phyloP scores from a whole-genome alignment of 2,113 vertebrate genomes.

The Lates calcarifer region DNA sequence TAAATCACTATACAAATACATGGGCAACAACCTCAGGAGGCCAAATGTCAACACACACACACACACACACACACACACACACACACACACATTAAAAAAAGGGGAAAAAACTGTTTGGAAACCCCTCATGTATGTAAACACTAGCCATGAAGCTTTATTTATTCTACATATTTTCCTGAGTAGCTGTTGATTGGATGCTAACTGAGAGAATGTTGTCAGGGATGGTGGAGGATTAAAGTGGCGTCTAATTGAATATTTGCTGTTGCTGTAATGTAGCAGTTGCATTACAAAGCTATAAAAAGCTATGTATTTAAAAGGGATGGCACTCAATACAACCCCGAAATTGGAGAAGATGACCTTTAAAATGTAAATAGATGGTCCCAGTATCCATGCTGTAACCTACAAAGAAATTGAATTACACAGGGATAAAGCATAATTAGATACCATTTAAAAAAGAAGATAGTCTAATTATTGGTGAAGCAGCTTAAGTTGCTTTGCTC shows the following conservation, averaged over 20 bases:
- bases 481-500: slow-evolving; percentile 85
- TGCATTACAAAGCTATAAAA: slow-evolving; percentile 40
- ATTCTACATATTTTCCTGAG: slow-evolving; percentile 44
- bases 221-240: slow-evolving; percentile 47
- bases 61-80: slow-evolving; percentile 36
- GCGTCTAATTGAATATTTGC: slow-evolving; percentile 57
- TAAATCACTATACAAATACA: slow-evolving; percentile 81
- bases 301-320: slow-evolving; percentile 45
- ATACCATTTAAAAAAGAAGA: slow-evolving; percentile 81
- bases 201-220: slow-evolving; percentile 43
- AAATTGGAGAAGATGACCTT: slow-evolving; percentile 68
- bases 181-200: slow-evolving; percentile 48
- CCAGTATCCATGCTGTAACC: slow-evolving; percentile 56
- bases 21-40: slow-evolving; percentile 70
- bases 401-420: slow-evolving; percentile 83
- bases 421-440: slow-evolving; percentile 84
- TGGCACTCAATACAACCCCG: slow-evolving; percentile 20
- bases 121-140: slow-evolving; percentile 54
- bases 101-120: slow-evolving; percentile 36
- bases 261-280: slow-evolving; percentile 32
- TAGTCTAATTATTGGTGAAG: slow-evolving; percentile 87
- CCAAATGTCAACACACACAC: slow-evolving; percentile 63
- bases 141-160: slow-evolving; percentile 36
- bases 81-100: slow-evolving; percentile 39
- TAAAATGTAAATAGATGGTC: slow-evolving; percentile 69